A percentile compares a stretch with the other conserved stretches of the same genome.
Evolutionary conservation across 1,140 invertebrate genomes (phyloP).

Genomic region (Frieseomelitta varia): DNA sequence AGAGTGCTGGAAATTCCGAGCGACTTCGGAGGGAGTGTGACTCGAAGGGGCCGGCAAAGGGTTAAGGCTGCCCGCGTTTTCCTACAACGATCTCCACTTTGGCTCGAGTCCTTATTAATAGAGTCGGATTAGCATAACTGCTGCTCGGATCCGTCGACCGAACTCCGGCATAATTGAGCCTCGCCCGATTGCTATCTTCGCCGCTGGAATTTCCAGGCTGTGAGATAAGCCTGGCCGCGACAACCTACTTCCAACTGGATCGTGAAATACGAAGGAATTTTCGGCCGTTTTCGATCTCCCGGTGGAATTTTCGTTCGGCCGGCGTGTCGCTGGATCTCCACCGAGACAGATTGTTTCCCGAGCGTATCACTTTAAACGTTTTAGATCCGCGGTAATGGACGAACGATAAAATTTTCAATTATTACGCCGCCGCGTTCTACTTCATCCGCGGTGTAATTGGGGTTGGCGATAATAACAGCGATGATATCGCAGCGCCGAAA

Average conservation of each 20-base stretch:
- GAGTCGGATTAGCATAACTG: conserved; percentile 77
- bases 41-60: conserved; percentile 70
- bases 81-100: conserved; percentile 71
- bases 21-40: conserved; percentile 28
- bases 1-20: conserved; percentile 41
- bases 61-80: conserved; percentile 67
- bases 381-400: not conserved
- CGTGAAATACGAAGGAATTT: not conserved
- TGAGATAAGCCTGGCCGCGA: conserved; percentile 54
- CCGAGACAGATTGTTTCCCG: not conserved
- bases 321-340: not conserved
- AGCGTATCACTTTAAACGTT: not conserved
- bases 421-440: conserved; percentile 12
- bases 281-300: too few relatives aligned
- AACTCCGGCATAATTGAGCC: conserved; percentile 70
- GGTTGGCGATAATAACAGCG: conserved; percentile 39
- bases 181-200: conserved; percentile 64
- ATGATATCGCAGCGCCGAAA: conserved; percentile 41
- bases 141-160: conserved; percentile 62
- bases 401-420: conserved; percentile 32
- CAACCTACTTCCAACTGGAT: not conserved
- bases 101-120: conserved; percentile 76
- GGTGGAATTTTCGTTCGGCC: not conserved
- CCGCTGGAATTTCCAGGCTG: conserved; percentile 42
- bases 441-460: conserved; percentile 32